Evolutionary conservation across 2,888 invertebrate species (phyloP).

Genomic region (Rhagonycha lutea): DNA sequence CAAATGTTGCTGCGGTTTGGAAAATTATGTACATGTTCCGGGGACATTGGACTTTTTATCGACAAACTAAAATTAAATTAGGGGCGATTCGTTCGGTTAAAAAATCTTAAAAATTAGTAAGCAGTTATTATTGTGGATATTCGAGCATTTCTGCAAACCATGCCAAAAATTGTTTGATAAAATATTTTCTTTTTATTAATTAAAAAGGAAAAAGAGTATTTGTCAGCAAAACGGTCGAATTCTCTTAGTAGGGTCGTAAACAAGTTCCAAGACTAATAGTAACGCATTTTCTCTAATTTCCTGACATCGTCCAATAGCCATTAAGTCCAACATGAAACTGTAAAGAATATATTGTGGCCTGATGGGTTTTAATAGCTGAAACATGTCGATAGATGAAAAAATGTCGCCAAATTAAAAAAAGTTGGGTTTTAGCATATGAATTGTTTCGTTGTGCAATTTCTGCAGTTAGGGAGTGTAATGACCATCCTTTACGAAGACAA

Average conservation of each 20-base stretch:
- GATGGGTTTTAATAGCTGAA: slow-evolving; percentile 10
- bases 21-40: slow-evolving; percentile 13
- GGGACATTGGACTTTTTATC: slow-evolving; percentile 14
- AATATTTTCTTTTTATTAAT: background rate
- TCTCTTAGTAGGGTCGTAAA: slow-evolving; percentile 15
- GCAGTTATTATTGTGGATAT: background rate
- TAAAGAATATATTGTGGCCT: slow-evolving; percentile 6
- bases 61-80: slow-evolving; percentile 13
- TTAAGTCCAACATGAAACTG: slow-evolving; percentile 7
- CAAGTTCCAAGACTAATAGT: slow-evolving; percentile 18
- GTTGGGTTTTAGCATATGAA: background rate
- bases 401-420: background rate
- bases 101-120: background rate
- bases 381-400: slow-evolving; percentile 11
- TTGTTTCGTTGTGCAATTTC: background rate
- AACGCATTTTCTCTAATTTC: slow-evolving; percentile 21
- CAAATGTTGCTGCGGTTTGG: slow-evolving; percentile 25
- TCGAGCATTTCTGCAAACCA: background rate
- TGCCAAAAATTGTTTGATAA: background rate
- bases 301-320: slow-evolving; percentile 15
- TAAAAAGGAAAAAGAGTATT: background rate
- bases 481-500: background rate
- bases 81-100: slow-evolving; percentile 13
- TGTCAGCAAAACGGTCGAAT: background rate
- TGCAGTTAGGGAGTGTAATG: background rate